Base-by-base conservation (phyloP, 2,888 invertebrate genomes). In the Torymus tubicola region DNA sequence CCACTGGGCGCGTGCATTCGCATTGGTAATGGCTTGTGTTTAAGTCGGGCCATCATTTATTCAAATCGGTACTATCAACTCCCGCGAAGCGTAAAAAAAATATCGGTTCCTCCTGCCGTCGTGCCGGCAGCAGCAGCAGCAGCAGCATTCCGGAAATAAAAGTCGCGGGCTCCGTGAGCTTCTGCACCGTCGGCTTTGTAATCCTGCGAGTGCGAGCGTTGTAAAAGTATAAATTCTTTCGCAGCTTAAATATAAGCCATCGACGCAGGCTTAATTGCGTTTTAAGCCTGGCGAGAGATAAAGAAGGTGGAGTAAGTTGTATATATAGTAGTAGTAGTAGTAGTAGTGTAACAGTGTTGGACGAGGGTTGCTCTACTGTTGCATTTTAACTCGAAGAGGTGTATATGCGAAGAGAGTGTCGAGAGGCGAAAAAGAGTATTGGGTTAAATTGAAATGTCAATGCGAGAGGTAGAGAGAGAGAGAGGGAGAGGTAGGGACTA, bases 41-140 rank as follows among this genome's bases (percentile, higher is more conserved):
- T 87, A 87, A 89, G 86, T 87, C 86, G 55, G 85, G 84, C 85
- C 83, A 87, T 87, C 86, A 86, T 88, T 89, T 88, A 87, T 88
- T 87, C 86, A 88, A 88, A 89, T 88, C 86, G 88, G 84, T 84
- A 85, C 84, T 84, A 83, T 85, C 82, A 83, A 84, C 81, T 79
- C 68, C 64, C 60, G 5, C 58, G 75, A n/a, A 78, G 63, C 76
- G 76, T 73, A n/a, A 50, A 82, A 79, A 78, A 31, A 79, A 81
- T 70, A 78, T 80, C 67, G 63, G 21, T 55, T 63, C 68, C n/a
- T 55, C 58, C 10, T 16, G 10, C 58, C 58, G 14, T 55, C 11
- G 13, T 65, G 11, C 14, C 24, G 2, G 14, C 70, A 2, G 13
- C 53, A 13, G n/a, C 65, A 31, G n/a, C 21, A 55, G 21, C 31